Conservation (phyloP, 2,113 vertebrate genomes). For the Neolamprologus kungweensis region DNA sequence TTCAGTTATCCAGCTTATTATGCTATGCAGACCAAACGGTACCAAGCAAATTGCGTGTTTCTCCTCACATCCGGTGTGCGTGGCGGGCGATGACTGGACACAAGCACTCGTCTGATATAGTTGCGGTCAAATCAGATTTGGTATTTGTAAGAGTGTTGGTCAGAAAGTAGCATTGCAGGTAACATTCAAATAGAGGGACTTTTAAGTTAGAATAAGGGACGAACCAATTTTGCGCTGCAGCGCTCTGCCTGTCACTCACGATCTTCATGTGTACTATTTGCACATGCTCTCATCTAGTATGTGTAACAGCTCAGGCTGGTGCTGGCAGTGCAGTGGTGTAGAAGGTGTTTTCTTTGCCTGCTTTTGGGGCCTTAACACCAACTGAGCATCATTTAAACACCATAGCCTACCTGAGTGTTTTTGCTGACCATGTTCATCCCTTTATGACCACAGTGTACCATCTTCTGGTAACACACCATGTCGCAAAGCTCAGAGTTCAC, state of each 20-base stretch:
- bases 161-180: fast-evolving
- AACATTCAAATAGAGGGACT: not conserved
- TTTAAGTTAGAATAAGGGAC: not conserved
- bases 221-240: not conserved
- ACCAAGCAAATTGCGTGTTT: not conserved
- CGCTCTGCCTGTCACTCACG: not conserved
- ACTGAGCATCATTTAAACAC: not conserved
- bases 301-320: not conserved
- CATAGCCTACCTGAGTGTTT: not conserved
- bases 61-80: not conserved
- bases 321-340: not conserved
- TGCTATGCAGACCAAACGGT: not conserved
- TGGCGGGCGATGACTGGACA: not conserved
- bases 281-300: not conserved
- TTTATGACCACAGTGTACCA: not conserved
- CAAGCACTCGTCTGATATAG: not conserved
- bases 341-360: not conserved
- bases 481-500: not conserved
- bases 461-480: not conserved
- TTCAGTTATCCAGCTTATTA: not conserved
- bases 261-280: not conserved
- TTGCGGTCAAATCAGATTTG: not conserved
- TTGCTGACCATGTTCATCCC: not conserved
- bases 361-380: not conserved
- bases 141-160: not conserved